Base-by-base conservation (phyloP, 2,113 vertebrate genomes). In the Varanus komodoensis region DNA sequence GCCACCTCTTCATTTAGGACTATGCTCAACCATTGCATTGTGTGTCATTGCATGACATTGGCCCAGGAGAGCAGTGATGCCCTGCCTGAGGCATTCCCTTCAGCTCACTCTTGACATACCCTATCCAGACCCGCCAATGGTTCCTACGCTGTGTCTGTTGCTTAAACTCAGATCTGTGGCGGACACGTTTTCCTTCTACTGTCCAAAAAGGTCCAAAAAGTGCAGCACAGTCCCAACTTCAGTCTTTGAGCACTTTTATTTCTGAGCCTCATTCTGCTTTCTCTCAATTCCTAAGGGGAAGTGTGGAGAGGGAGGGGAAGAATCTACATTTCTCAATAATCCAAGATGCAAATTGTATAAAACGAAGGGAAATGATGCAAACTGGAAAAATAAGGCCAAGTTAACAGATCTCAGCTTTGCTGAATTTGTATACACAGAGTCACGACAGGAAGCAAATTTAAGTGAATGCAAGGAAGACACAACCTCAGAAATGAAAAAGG, bases 401-500 rank as follows among this genome's bases (percentile, higher is more conserved):
- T 52, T 44, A 86, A 86, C 48, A 54, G 54, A n/a, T 21, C 68
- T 73, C 32, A n/a, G 67, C 14, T 19, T 71, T 71, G 68, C 23
- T 21, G 17, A 74, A n/a, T 25, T 57, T 25, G 25, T 15, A 2
- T 64, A 19, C 12, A 52, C 4, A 19, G 17, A 23, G 15, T 8
- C 23, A 9, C 88, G 75, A 81, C 84, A 92, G 84, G 87, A 95
- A 93, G 87, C 88, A 88, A 87, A 57, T 77, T 69, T 52, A 38
- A 84, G 90, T 92, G 90, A 91, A 78, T 93, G 83, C 84, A 92
- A 93, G 90, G 93, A 93, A 90, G 92, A 86, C 78, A 84, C 92
- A 85, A 91, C 88, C 91, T 88, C 93, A 93, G 52, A 75, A 48
- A 67, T 57, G 90, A 57, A 73, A 64, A 50, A 34, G 61, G 73